Evolutionary conservation across 2,888 invertebrate genomes (phyloP), one percentile per base, ranked within the genome.

Genomic region (Mythimna lalbum): DNA sequence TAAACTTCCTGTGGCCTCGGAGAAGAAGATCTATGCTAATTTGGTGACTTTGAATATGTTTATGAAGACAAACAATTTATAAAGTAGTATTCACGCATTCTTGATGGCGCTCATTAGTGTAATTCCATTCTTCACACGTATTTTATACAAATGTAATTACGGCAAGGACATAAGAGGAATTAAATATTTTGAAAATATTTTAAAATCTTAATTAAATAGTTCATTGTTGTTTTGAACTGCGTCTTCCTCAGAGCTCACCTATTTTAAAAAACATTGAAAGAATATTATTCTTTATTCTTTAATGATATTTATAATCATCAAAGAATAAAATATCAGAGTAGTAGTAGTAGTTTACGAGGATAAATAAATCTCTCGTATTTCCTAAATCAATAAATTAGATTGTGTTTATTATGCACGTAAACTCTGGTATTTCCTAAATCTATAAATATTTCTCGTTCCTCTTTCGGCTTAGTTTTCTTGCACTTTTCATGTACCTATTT

Each of bases 61-160:
- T 31, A 50, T 43, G 23, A 63, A 63, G 33, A 31, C 19, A 21
- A 57, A 64, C 36, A 36, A 52, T 63, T 43, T 33, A 60, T 55
- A 47, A 36, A 12, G 36, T 19, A 21, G 6, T 5, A 70, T 63
- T 63, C 57, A 57, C 12, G 52, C 31, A 64, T 76, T 55, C 61
- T 57, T 76, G 19, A 43, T 17, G 66, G 23, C n/a, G 12, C 1
- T 17, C 39, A 47, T 50, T 36, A 61, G 21, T 39, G 47, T 61
- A 69, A 63, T 77, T 43, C 56, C 4, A 76, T 70, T 76, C 47
- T 76, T 70, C 31, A 52, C 63, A 63, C 21, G 63, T 50, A 23
- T 47, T 36, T n/a, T 7, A 57, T n/a, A 31, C 21, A 39, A 27
- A 73, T 47, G 17, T 12, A 21, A 52, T 23, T 19, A 50, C 7